Evolutionary conservation across 2,888 invertebrate genomes (phyloP).

Genomic region (Stenichneumon culpator): DNA sequence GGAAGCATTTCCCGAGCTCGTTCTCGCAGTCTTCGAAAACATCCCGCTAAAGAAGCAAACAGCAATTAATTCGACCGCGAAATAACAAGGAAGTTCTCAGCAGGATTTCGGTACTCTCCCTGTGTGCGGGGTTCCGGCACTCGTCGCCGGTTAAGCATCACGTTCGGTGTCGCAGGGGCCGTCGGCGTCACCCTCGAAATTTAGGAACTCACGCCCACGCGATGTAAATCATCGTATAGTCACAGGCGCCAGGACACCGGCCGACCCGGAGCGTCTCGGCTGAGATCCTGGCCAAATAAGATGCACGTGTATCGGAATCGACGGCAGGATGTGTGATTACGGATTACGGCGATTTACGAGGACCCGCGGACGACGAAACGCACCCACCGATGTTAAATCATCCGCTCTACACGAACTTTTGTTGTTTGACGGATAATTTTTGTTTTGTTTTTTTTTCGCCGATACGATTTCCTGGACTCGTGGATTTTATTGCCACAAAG

Average conservation of each 20-base stretch:
- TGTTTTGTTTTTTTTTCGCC: constrained; percentile 42
- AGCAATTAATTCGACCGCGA: constrained; percentile 78
- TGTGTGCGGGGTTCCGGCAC: constrained; percentile 22
- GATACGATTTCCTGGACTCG: constrained; percentile 31
- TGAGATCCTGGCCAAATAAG: constrained; percentile 81
- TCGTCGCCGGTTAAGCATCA: constrained; percentile 50
- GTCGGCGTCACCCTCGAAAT: constrained; percentile 49
- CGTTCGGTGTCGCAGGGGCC: constrained; percentile 48
- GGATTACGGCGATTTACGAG: constrained; percentile 57
- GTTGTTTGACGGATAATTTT: constrained; percentile 36
- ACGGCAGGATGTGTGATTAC: constrained; percentile 46
- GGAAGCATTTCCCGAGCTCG: constrained; percentile 28
- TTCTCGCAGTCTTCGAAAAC: constrained; percentile 75
- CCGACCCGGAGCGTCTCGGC: constrained; percentile 67
- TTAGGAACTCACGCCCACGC: constrained; percentile 72
- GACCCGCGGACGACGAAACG: constrained; percentile 16
- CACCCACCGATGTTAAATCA: constrained; percentile 48
- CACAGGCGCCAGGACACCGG: constrained; percentile 78
- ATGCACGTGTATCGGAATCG: constrained; percentile 76
- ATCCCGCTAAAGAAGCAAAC: constrained; percentile 80
- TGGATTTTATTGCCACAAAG: neutral
- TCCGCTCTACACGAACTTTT: constrained; percentile 13
- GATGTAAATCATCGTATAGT: constrained; percentile 76
- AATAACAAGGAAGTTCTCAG: constrained; percentile 80
- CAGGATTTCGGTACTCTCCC: constrained; percentile 5